phyloP scores from a whole-genome alignment of 2,888 invertebrate species.

The Conomelus anceps region DNA sequence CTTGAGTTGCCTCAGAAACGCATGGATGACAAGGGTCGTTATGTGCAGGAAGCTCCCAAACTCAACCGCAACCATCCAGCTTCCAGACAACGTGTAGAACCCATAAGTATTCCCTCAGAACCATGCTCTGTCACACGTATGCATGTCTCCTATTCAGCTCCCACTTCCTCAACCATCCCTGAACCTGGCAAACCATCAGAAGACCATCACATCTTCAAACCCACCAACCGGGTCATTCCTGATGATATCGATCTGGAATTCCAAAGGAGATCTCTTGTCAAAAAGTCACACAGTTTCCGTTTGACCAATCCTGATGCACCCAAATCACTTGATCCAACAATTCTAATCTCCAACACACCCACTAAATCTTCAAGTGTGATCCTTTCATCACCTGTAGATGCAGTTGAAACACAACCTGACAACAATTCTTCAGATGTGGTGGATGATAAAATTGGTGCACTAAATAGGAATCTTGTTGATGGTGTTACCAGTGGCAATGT shows the following conservation, averaged over 20 bases:
- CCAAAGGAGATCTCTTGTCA: conserved; percentile 22
- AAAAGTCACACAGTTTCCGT: conserved; percentile 67
- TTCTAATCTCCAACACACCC: neutral
- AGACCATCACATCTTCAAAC: neutral
- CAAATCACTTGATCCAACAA: conserved; percentile 13
- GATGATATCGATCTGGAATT: conserved; percentile 41
- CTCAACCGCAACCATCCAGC: conserved; percentile 40
- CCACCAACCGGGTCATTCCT: conserved; percentile 19
- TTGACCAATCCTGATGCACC: neutral
- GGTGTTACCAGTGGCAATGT: neutral
- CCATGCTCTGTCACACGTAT: conserved; percentile 41
- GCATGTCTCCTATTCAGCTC: conserved; percentile 42
- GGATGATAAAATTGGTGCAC: conserved; percentile 2
- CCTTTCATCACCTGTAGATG: neutral
- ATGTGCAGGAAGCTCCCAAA: conserved; percentile 44
- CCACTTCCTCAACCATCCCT: conserved; percentile 40
- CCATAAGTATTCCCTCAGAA: conserved; percentile 48
- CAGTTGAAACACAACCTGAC: conserved; percentile 3
- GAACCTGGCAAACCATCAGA: conserved; percentile 8
- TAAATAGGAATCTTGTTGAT: neutral
- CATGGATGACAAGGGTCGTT: conserved; percentile 49
- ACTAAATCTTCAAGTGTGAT: conserved; percentile 17
- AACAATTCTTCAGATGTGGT: neutral
- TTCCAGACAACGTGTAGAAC: conserved; percentile 50
- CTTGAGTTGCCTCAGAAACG: conserved; percentile 43